A percentile compares a stretch with the other conserved stretches of the same genome.
phyloP scores from a whole-genome alignment of 1,140 invertebrate genomes.

The Antheraea mylitta region DNA sequence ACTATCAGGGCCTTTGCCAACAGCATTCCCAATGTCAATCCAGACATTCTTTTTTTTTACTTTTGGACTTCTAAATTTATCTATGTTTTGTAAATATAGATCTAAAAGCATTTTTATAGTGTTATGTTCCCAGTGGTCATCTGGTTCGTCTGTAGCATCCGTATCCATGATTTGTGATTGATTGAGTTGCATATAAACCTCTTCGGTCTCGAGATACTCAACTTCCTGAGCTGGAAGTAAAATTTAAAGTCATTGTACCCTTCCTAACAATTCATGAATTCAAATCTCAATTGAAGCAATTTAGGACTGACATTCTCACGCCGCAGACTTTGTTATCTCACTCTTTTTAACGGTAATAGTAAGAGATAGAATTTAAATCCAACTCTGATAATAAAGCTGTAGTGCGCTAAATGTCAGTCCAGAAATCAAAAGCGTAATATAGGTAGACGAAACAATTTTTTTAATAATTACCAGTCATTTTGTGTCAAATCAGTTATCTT shows the following conservation, averaged over 20 bases:
- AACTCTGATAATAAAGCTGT: neutral
- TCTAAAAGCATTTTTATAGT: slow-evolving; percentile 51
- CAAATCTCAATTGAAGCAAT: slow-evolving; percentile 25
- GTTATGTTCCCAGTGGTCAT: slow-evolving; percentile 66
- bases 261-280: slow-evolving; percentile 14
- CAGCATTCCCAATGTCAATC: slow-evolving; percentile 53
- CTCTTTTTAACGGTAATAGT: neutral
- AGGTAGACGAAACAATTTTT: neutral
- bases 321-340: neutral
- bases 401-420: slow-evolving; percentile 1
- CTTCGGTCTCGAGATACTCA: slow-evolving; percentile 49
- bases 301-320: slow-evolving; percentile 4
- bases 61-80: slow-evolving; percentile 67
- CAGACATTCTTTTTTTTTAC: slow-evolving; percentile 71
- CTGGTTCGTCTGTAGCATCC: slow-evolving; percentile 45
- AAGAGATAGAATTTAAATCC: neutral
- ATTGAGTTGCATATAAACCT: slow-evolving; percentile 49
- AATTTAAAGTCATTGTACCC: neutral
- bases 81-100: slow-evolving; percentile 62
- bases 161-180: slow-evolving; percentile 52
- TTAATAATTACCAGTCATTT: slow-evolving; percentile 10
- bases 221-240: slow-evolving; percentile 65
- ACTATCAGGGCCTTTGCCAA: slow-evolving; percentile 58
- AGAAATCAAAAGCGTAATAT: neutral
- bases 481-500: neutral